Base-by-base conservation (phyloP, 2,113 vertebrate genomes). In the Cepphus grylle region DNA sequence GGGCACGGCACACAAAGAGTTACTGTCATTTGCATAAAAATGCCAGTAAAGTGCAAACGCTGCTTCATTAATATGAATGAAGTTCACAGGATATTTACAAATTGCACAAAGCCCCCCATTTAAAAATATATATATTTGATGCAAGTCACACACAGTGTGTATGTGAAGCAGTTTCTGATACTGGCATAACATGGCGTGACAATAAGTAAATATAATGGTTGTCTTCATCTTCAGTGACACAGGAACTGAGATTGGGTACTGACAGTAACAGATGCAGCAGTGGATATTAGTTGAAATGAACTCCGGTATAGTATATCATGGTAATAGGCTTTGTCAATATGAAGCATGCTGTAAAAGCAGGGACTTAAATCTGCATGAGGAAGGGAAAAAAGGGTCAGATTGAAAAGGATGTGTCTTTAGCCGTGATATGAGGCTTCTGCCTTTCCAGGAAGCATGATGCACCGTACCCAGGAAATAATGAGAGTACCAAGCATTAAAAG, bases 301-400 rank as follows among this genome's bases (percentile, higher is more conserved):
- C 91, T 95, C 77, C 52, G 15, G 82, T 74, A 58, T 69, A 96
- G 96, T 97, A 94, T 90, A 93, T 96, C 97, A 96, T 18, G 82
- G 91, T 97, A 97, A 97, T 96, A 95, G 96, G 96, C 94, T 97
- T 97, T 98, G 97, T 96, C 97, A 97, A 95, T 96, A 94, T 95
- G 86, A 96, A 96, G 91, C 94, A 95, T 92, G 91, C 88, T 88
- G 87, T 36, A 97, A 96, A 95, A 94, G 83, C 84, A 45, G 84
- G 62, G 94, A 81, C 93, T 95, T 92, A 89, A 92, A 94, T 96
- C 96, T 95, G 95, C 88, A 73, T 80, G 86, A 91, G 81, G 93
- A 91, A 95, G 88, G 47, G 88, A 91, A 26, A 91, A 80, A 84
- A 42, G 81, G 91, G 96, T 89, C 91, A 87, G 88, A 80, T 50